Base-by-base conservation (phyloP, 2,113 vertebrate genomes). In the Syrmaticus mikado region DNA sequence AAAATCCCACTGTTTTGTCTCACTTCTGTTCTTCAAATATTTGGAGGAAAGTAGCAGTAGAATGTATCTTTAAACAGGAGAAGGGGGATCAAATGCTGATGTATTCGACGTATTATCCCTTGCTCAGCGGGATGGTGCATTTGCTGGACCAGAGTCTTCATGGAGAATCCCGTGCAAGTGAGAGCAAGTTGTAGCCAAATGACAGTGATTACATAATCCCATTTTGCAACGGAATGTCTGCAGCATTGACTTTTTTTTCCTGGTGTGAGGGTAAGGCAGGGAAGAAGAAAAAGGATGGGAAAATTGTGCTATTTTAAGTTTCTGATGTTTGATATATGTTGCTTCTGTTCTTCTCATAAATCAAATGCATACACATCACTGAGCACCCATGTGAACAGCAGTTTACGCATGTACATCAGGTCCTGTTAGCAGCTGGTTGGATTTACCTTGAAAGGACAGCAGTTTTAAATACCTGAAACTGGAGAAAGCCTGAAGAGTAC, bases 161-260 rank as follows among this genome's bases (percentile, higher is more conserved):
- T 60, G 43, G 80, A 34, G 38, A 87, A 48, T 22, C 50, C 75
- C 20, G 40, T 50, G 45, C 11, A 57, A 74, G 60, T 30, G 52
- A 68, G 82, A 82, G 72, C 43, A 86, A 70, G 93, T 64, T 94
- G 4, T 53, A 89, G 52, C 22, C 77, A 83, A 75, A 95, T 82
- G 70, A 82, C 61, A 65, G 4, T 53, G 88, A 92, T 78, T 90
- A 41, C 24, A 5, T 18, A 36, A 48, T 40, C 70, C 70, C 53
- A 12, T 71, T 90, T 78, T 82, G 65, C 72, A 45, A 76, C 62
- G 65, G 40, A 15, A 64, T 50, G 25, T 86, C 86, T 84, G 9
- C 19, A 1, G 0, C 27, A 64, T 28, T 52, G 61, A 36, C 27
- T 36, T 72, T 52, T 13, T 75, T 64, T 81, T 89, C 80, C 66